Conservation (phyloP, 2,888 invertebrate species). For the Tachina fera region DNA sequence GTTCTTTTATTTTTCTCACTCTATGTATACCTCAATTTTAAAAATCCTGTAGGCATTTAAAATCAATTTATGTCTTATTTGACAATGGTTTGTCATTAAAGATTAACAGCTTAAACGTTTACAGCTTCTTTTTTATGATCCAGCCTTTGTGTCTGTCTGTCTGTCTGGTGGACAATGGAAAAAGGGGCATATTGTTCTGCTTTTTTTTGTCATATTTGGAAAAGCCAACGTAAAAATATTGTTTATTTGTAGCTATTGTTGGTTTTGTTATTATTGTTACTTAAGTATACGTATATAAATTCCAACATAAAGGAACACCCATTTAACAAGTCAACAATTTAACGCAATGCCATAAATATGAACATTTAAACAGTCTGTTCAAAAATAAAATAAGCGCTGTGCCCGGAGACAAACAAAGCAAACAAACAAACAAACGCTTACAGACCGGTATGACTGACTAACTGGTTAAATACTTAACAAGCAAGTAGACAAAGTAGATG, state of each 20-base stretch:
- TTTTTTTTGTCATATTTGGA: neutral
- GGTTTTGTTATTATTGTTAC: constrained; percentile 44
- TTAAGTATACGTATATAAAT: constrained; percentile 62
- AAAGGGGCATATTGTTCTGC: constrained; percentile 23
- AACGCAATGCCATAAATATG: constrained; percentile 83
- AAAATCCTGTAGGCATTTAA: constrained; percentile 64
- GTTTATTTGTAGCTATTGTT: constrained; percentile 60
- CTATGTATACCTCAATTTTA: constrained; percentile 19
- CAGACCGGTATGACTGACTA: constrained; percentile 35
- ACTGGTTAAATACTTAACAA: constrained; percentile 67
- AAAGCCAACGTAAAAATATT: constrained; percentile 38
- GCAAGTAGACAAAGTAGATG: constrained; percentile 61
- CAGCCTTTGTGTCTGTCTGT: constrained; percentile 25
- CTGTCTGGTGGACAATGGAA: constrained; percentile 40
- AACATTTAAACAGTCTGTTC: constrained; percentile 66
- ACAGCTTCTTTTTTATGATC: constrained; percentile 72
- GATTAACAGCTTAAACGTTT: constrained; percentile 74
- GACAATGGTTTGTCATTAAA: constrained; percentile 72
- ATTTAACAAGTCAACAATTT: constrained; percentile 83
- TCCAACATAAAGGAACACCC: constrained; percentile 78
- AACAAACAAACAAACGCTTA: constrained; percentile 25
- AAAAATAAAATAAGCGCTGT: constrained; percentile 7
- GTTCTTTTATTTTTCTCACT: neutral
- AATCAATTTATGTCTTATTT: constrained; percentile 72
- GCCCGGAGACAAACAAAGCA: constrained; percentile 1